Base-by-base conservation (phyloP, 2,888 invertebrate species). In the Augiades crinisus region DNA sequence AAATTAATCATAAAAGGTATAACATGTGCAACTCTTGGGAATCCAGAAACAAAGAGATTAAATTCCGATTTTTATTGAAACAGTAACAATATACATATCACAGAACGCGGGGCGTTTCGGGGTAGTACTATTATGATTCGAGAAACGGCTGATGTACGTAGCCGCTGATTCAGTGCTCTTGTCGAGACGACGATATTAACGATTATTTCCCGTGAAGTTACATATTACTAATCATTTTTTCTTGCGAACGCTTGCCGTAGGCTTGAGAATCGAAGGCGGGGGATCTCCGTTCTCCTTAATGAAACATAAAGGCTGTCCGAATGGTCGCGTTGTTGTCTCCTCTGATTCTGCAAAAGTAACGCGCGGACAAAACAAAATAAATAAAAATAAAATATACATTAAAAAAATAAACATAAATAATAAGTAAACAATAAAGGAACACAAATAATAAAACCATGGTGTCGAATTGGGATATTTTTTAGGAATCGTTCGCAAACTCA, bases 291-390 rank as follows among this genome's bases (percentile, higher is more conserved):
- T 90, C 72, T 91, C 90, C 67, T 90, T 90, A 68, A 89, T 79
- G 79, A 93, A 91, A 91, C 94, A 93, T 81, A 96, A 90, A 56
- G 96, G 95, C 79, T 95, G 95, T 74, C 95, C 95, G 76, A 94
- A 94, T 58, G 94, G 93, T 81, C 94, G 91, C 65, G 92, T 92
- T 64, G 91, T 91, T 61, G 91, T 90, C 72, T 87, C 87, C 75
- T 92, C 90, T 70, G 82, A 81, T 77, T 89, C 90, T 90, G 89
- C 57, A 84, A 89, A 82, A 71, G 78, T 64, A 82, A 81, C 60
- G 76, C 67, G 75, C 68, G 69, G 73, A 83, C 74, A 73, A 78
- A 80, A 81, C 68, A 71, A 79, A 81, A 76, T 75, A 81, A 83
- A 80, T 76, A 76, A 73, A 74, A 45, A n/a, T n/a, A n/a, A 34